Conservation (phyloP, 1,140 invertebrate genomes). For the Agrypnia vestita region DNA sequence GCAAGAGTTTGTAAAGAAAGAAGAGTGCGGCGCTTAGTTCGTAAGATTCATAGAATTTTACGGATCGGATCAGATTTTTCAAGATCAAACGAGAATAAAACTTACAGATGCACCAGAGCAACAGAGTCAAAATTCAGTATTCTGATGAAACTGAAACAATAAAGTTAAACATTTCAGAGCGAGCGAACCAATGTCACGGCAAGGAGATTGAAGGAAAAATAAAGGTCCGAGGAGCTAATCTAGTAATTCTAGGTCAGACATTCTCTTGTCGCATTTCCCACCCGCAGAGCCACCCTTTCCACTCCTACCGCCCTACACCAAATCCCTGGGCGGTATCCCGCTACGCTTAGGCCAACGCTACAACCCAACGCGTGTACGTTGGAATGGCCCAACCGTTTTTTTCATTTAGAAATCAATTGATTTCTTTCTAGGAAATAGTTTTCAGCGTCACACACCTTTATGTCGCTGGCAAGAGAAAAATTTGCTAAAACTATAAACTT, state of each 20-base stretch:
- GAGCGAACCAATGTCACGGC: conserved; percentile 38
- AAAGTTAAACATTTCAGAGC: background rate
- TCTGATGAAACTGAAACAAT: background rate
- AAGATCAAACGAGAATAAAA: background rate
- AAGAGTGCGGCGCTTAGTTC: too few species aligned
- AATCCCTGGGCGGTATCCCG: conserved; percentile 43
- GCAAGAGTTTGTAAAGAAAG: too few species aligned
- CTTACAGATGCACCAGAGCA: too few species aligned
- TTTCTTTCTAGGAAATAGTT: too few species aligned
- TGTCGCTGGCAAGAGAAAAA: too few species aligned
- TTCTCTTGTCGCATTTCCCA: conserved; percentile 58
- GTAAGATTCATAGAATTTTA: too few species aligned
- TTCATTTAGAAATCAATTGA: background rate
- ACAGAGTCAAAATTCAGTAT: too few species aligned
- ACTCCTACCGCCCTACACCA: conserved; percentile 8
- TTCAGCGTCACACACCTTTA: too few species aligned
- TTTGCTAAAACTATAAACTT: too few species aligned
- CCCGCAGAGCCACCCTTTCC: conserved; percentile 6
- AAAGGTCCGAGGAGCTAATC: conserved; percentile 54
- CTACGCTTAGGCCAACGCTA: conserved; percentile 43
- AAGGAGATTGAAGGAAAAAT: conserved; percentile 24
- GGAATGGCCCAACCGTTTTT: background rate
- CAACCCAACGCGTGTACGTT: conserved; percentile 23
- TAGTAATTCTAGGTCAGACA: conserved; percentile 60
- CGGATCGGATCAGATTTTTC: too few species aligned